Conservation (phyloP, 2,113 vertebrate species). For the Orientallactaga bullata region DNA sequence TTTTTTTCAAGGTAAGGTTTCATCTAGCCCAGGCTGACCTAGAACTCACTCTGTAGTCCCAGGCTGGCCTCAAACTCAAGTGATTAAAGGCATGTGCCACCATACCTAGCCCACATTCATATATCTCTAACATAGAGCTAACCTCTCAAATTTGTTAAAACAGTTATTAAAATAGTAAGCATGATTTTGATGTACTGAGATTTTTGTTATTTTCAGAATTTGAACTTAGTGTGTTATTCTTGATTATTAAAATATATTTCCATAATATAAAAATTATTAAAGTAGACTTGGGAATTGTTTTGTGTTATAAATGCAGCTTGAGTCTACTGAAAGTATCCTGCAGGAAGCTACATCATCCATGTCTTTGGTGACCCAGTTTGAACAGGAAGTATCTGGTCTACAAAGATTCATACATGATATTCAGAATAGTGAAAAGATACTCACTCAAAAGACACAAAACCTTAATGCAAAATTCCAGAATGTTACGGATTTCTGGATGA, state of each 20-base stretch:
- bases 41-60: too few species aligned
- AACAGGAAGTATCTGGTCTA: conserved; percentile 90
- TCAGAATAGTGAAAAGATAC: conserved; percentile 87
- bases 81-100: too few species aligned
- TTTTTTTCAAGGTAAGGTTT: too few species aligned
- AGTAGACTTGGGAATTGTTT: conserved; percentile 89
- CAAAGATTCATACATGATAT: conserved; percentile 85
- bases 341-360: conserved; percentile 87
- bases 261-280: conserved; percentile 71
- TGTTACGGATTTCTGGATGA: conserved; percentile 91
- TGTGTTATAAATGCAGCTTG: conserved; percentile 97
- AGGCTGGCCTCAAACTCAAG: too few species aligned
- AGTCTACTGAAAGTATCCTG: conserved; percentile 90
- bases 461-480: conserved; percentile 91
- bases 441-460: conserved; percentile 87
- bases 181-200: conserved; percentile 35
- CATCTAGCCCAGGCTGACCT: too few species aligned
- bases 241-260: conserved; percentile 71
- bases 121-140: conserved; percentile 34
- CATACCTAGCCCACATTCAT: background rate
- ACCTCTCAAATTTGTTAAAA: conserved; percentile 53
- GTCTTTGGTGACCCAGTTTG: conserved; percentile 88
- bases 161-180: background rate
- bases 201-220: conserved; percentile 57
- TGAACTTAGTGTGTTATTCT: conserved; percentile 52